phyloP scores from a whole-genome alignment of 37 sponge, comb jelly and placozoan genomes.

The Agelas oroides region DNA sequence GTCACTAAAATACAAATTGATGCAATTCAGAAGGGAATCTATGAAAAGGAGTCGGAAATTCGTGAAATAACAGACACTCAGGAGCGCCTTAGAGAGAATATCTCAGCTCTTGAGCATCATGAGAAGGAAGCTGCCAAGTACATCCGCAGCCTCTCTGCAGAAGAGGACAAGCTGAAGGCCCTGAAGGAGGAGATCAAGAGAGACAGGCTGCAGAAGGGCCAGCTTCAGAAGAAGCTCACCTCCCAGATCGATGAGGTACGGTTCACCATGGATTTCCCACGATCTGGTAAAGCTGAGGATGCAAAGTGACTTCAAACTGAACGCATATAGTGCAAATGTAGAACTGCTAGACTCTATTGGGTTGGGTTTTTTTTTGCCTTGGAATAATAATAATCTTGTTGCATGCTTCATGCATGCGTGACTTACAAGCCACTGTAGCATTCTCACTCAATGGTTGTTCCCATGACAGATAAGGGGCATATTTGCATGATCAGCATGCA shows the following conservation, averaged over 20 bases:
- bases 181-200: conserved; percentile 62
- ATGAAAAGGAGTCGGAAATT: conserved; percentile 81
- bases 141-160: conserved; percentile 68
- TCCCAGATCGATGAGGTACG: conserved; percentile 14
- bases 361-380: too few relatives aligned
- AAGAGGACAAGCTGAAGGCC: conserved; percentile 81
- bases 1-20: conserved; percentile 22
- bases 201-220: conserved; percentile 50
- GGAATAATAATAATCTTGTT: too few relatives aligned
- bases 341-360: too few relatives aligned
- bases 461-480: too few relatives aligned
- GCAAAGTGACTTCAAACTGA: background rate
- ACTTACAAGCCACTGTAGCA: too few relatives aligned
- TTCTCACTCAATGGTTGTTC: too few relatives aligned
- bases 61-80: conserved; percentile 78
- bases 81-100: conserved; percentile 71
- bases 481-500: too few relatives aligned
- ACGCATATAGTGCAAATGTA: too few relatives aligned
- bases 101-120: conserved; percentile 63
- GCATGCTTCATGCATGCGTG: too few relatives aligned
- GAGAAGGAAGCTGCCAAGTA: conserved; percentile 86
- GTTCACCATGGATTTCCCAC: conserved; percentile 40
- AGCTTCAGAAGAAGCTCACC: conserved; percentile 27
- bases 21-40: conserved; percentile 21
- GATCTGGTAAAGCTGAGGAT: background rate